A percentile compares a stretch with the other conserved stretches of the same genome.
Evolutionary conservation across 2,113 vertebrate species (phyloP).

Genomic region (Oxyruncus cristatus): DNA sequence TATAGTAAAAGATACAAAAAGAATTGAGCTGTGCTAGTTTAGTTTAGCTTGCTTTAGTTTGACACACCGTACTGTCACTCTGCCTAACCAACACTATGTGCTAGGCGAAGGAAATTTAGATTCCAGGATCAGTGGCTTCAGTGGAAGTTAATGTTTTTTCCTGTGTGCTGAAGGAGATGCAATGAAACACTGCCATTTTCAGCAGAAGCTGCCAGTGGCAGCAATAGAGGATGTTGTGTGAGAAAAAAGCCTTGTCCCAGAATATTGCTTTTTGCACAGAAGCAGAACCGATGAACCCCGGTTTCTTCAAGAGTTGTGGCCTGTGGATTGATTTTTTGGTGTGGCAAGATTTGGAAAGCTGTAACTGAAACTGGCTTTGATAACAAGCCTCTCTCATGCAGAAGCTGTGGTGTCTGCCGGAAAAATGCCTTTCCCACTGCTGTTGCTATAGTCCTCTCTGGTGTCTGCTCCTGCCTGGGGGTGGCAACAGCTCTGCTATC

Average conservation of each 20-base stretch:
- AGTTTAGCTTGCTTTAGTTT: background rate
- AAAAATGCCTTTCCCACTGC: background rate
- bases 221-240: background rate
- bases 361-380: background rate
- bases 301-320: background rate
- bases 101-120: background rate
- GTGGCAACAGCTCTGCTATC: background rate
- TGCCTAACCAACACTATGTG: background rate
- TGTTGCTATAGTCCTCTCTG: background rate
- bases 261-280: background rate
- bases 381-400: background rate
- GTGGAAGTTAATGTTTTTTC: background rate
- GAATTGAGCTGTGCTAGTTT: background rate
- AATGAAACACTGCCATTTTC: background rate
- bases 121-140: background rate
- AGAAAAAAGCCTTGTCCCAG: background rate
- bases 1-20: background rate
- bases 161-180: background rate
- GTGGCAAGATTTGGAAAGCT: background rate
- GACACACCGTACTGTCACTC: background rate
- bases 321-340: background rate
- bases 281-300: accelerated
- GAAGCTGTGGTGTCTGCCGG: background rate
- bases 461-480: background rate
- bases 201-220: background rate